phyloP scores from a whole-genome alignment of 2,113 vertebrate species.

The Rhinoderma darwinii region DNA sequence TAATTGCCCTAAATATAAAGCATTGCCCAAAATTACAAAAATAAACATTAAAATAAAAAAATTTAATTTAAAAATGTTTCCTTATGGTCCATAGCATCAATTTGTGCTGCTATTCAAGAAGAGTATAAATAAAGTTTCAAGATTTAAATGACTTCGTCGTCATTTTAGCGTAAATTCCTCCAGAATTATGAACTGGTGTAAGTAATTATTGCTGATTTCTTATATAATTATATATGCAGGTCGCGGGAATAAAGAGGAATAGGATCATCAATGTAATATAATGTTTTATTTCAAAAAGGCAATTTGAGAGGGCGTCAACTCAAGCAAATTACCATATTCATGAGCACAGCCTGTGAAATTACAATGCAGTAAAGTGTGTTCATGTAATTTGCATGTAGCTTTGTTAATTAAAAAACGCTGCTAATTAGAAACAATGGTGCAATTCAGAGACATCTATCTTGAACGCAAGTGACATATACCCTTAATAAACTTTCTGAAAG shows the following conservation, averaged over 20 bases:
- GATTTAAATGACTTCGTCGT: slow-evolving; percentile 81
- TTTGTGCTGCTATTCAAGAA: slow-evolving; percentile 69
- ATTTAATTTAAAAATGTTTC: slow-evolving; percentile 72
- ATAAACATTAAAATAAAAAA: slow-evolving; percentile 81
- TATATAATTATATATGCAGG: slow-evolving; percentile 76
- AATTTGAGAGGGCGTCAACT: slow-evolving; percentile 84
- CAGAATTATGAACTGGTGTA: slow-evolving; percentile 75
- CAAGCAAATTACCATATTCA: slow-evolving; percentile 86
- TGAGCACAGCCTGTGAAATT: slow-evolving; percentile 79
- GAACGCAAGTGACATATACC: slow-evolving; percentile 69
- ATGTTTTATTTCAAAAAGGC: slow-evolving; percentile 78
- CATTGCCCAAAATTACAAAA: slow-evolving; percentile 74
- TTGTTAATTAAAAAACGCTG: slow-evolving; percentile 79
- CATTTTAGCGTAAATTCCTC: slow-evolving; percentile 71
- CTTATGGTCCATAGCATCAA: slow-evolving; percentile 65
- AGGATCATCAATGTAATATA: slow-evolving; percentile 80
- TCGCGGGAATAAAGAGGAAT: slow-evolving; percentile 81
- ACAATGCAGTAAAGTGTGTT: slow-evolving; percentile 80
- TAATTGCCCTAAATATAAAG: slow-evolving; percentile 93
- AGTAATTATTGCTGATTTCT: slow-evolving; percentile 76
- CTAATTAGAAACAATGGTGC: slow-evolving; percentile 78
- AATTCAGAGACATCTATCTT: slow-evolving; percentile 73
- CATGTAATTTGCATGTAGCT: slow-evolving; percentile 80
- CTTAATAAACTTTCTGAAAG: slow-evolving; percentile 78
- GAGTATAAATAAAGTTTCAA: slow-evolving; percentile 78